Base-by-base conservation (phyloP, 2,113 vertebrate genomes). In the Lasiurus cinereus region DNA sequence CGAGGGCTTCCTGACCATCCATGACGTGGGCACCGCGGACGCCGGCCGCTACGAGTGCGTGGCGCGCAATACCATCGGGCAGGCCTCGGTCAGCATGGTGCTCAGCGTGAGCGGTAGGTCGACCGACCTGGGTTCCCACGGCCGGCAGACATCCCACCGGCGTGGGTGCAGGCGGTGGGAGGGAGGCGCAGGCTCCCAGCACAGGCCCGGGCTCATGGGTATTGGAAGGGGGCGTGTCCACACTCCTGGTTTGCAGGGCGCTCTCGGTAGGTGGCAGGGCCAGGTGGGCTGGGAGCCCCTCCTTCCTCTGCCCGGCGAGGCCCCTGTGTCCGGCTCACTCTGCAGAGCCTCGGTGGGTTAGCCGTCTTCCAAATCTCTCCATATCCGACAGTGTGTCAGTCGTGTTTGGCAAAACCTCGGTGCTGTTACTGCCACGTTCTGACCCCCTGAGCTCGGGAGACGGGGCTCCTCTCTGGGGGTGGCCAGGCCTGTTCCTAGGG, bases 21-120 rank as follows among this genome's bases (percentile, higher is more conserved):
- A 98, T 0, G 99, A 99, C 8, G 99, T 99, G 39, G 99, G 99
- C 79, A 98, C 98, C 0, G 99, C 99, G 0, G 99, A 99, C 8
- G 98, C 97, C 3, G 99, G 99, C 8, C 99, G 99, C 94, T 99
- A 99, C 0, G 99, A 99, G 90, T 99, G 99, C 0, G 97, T 99
- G 22, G 99, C 99, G 67, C 99, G 99, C 87, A 99, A 99, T 96
- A 99, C 99, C 13, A 99, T 99, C 3, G 99, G 99, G 39, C 99
- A 99, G 95, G 99, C 99, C 39, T 98, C 99, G 0, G 99, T 98
- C 52, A 99, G 99, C 92, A 99, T 99, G 99, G 99, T 99, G 96
- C 99, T 99, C 6, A 99, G 98, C 2, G 99, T 99, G 36, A 99
- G 98, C 2, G 99, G 99, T 99, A 98, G 98, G 14, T 0, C 0